Conservation (phyloP, 2,113 vertebrate genomes). For the Stictonetta naevosa region DNA sequence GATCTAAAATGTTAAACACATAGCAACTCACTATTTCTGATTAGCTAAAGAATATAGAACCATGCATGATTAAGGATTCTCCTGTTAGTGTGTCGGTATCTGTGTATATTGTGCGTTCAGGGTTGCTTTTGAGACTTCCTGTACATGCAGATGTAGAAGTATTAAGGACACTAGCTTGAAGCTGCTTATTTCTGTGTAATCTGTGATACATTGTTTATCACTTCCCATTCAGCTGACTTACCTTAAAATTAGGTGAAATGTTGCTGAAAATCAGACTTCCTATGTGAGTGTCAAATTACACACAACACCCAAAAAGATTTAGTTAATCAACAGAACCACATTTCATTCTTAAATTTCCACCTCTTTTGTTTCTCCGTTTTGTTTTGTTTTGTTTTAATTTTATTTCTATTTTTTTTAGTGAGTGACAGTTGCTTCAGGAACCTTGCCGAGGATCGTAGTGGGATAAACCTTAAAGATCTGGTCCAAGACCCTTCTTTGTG, state of each 20-base stretch:
- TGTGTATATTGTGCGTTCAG: accelerated
- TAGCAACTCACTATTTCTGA: background rate
- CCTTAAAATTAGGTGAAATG: background rate
- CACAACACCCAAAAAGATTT: background rate
- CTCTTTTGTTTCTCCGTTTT: background rate
- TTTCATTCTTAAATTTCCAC: background rate
- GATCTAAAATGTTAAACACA: background rate
- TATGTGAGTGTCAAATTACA: background rate
- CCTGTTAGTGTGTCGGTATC: background rate
- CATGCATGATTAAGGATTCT: background rate
- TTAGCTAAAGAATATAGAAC: background rate
- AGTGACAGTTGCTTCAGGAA: constrained; percentile 99
- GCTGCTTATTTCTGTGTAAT: background rate
- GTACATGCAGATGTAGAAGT: background rate
- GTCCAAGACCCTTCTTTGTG: constrained; percentile 98
- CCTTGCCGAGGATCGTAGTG: constrained; percentile 98
- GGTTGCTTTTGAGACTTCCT: background rate
- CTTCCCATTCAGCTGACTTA: background rate
- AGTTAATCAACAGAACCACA: background rate
- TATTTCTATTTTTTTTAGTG: constrained; percentile 81
- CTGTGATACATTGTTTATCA: background rate
- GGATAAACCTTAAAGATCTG: constrained; percentile 99
- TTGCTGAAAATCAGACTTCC: background rate
- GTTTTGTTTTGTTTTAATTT: constrained; percentile 50
- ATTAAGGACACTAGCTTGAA: background rate